Base-by-base conservation (phyloP, 2,888 invertebrate species). In the Cremastinae sp. region DNA sequence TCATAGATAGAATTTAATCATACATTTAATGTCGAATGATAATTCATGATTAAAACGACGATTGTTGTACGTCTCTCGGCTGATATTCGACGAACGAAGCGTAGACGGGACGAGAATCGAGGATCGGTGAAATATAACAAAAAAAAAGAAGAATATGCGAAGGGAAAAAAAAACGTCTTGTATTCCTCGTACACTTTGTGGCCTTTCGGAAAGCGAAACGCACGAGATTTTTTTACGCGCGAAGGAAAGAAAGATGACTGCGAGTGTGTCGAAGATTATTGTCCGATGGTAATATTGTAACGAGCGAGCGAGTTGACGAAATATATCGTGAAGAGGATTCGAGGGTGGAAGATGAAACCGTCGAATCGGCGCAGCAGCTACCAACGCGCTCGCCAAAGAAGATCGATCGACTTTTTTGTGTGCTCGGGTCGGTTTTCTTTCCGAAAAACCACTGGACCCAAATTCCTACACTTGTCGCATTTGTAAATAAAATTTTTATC, bases 401-500 rank as follows among this genome's bases (percentile, higher is more conserved):
- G 65, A 73, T 76, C 76, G 47, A 77, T 73, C 72, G 64, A 64
- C 47, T 61, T 66, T 58, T 73, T 61, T 74, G 76, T 77, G 76
- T 77, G 69, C 73, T 77, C 76, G 82, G 79, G 75, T 80, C 82
- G 81, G 81, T 79, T 77, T 83, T 84, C 85, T 86, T 86, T 87
- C 83, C 84, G 85, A 86, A 79, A 84, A 84, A 82, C 85, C 84
- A 84, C 84, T 85, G 84, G 84, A 83, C 81, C 84, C 82, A 83
- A 87, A 88, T 88, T 87, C 88, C 87, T 86, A 88, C 85, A 88
- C 86, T 88, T 87, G 87, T 88, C 87, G 87, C 87, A 88, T 88
- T 88, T 88, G 88, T 88, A 88, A 88, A 88, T 88, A 88, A 88
- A 88, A 88, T 88, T 88, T 88, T 88, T 88, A 88, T 88, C 87